Base-by-base conservation (phyloP, 1,140 invertebrate genomes). In the Coboldia fuscipes region DNA sequence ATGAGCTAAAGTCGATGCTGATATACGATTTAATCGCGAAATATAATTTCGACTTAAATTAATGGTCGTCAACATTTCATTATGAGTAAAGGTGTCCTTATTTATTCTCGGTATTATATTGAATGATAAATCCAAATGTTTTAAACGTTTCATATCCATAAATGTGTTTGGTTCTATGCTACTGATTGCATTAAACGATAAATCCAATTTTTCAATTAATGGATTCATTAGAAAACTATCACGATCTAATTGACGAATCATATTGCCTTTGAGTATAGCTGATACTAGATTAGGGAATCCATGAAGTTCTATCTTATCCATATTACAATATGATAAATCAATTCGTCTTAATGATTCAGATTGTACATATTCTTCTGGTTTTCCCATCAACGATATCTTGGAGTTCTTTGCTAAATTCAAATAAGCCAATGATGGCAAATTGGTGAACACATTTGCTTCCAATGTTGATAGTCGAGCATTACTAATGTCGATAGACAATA, bases 31-130 rank as follows among this genome's bases (percentile, higher is more conserved):
- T 17, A 71, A 47, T 42, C 50, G 62, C 2, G 60, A 64, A 2
- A 79, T 42, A 42, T 72, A 67, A 45, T 79, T 77, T 40, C 68
- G 63, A 43, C 62, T 66, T 21, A 79, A 42, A 43, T 68, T 64
- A 1, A 77, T 45, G 37, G 55, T 60, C 3, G 51, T 60, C 12
- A 76, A 40, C 10, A 57, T 59, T 13, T 63, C 58, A 48, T 67
- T 66, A 39, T 61, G 54, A 10, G 48, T 41, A 22, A 73, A 56
- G 18, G 58, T 54, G 18, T 68, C 61, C 38, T 56, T 51, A 27
- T 63, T 59, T 36, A 76, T 40, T 2, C 45, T 39, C 2, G 55
- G 57, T 33, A 79, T 67, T 39, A 65, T 60, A 44, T 79, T 79
- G 47, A 61, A 65, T 0, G 75, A 75, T 33, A 75, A 47, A 48